Base-by-base conservation (phyloP, 1,140 invertebrate species). In the Anthonomus grandis region DNA sequence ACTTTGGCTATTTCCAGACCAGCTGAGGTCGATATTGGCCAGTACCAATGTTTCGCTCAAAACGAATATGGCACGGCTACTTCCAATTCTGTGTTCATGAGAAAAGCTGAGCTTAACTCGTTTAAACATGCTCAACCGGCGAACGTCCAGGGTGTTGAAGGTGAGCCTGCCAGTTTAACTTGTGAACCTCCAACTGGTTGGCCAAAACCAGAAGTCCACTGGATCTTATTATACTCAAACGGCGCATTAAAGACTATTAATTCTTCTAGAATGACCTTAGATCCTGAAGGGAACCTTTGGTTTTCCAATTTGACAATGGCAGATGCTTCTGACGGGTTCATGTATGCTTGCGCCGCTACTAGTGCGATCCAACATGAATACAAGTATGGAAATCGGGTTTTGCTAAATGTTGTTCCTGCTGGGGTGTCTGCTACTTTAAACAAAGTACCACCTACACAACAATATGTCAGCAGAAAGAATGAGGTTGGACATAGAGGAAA, bases 41-140 rank as follows among this genome's bases (percentile, higher is more conserved):
- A 97, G 64, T 99, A 98, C 75, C 95, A 98, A 71, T 99, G 97
- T 76, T 94, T 95, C 74, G 96, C 96, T 0, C 82, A 86, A 64
- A 99, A 99, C 71, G 87, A 92, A 65, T 93, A 93, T 81, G 97
- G 97, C 38, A 90, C 83, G 3, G 93, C 94, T 10, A 93, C 93
- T 0, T 95, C 93, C 0, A 96, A 97, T 74, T 92, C 91, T 0
- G 93, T 97, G 8, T 94, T 93, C 68, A 89, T 97, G 10, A 79
- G 93, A n/a, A 94, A 95, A 75, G 91, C 95, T 3, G 93, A 95
- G 73, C 76, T 96, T 51, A 94, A 94, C 73, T 89, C 89, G 0
- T 95, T 96, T 75, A 92, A 93, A 70, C 89, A 91, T 64, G 74
- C 73, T 8, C 77, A 74, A 25, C 82, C 81, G 37, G 67, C 75